Percentiles rank a stretch among this genome's conserved stretches.
Evolutionary conservation across 92 coral and sea anemone genomes (phyloP).

Genomic region (Epizoanthus stellaris): DNA sequence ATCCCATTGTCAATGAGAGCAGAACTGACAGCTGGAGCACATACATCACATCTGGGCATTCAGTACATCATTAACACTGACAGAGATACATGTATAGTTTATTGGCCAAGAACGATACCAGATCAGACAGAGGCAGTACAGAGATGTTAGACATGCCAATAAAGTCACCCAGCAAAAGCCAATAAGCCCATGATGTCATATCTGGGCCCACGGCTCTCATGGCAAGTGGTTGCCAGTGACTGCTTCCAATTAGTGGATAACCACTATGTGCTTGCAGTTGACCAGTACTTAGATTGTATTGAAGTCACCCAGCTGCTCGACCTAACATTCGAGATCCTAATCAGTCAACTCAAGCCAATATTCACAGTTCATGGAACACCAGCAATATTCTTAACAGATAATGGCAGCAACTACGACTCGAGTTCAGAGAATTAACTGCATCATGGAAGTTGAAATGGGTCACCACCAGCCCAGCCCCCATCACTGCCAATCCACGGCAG

Average conservation of each 20-base stretch:
- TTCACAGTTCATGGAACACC: slow-evolving; percentile 69
- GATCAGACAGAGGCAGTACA: slow-evolving; percentile 57
- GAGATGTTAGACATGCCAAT: slow-evolving; percentile 48
- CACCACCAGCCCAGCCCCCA: slow-evolving; percentile 56
- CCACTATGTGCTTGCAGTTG: slow-evolving; percentile 56
- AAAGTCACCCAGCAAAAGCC: slow-evolving; percentile 40
- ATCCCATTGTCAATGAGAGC: slow-evolving; percentile 14
- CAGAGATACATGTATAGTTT: slow-evolving; percentile 67
- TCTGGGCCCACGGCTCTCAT: slow-evolving; percentile 59
- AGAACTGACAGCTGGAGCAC: slow-evolving; percentile 53
- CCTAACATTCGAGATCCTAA: slow-evolving; percentile 49
- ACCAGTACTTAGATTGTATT: no score
- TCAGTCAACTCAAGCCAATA: slow-evolving; percentile 64
- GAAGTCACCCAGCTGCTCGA: slow-evolving; percentile 46
- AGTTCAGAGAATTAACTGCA: slow-evolving; percentile 43
- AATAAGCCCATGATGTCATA: slow-evolving; percentile 64
- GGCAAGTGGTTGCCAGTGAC: slow-evolving; percentile 68
- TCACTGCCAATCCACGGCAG: slow-evolving; percentile 61
- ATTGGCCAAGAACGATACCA: slow-evolving; percentile 67
- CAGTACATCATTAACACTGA: slow-evolving; percentile 68
- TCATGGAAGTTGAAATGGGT: slow-evolving; percentile 54
- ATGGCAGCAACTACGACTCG: slow-evolving; percentile 20
- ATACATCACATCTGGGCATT: slow-evolving; percentile 65
- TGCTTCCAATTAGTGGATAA: slow-evolving; percentile 60
- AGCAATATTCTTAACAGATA: slow-evolving; percentile 38